Conservation (phyloP, 2,797 vertebrate species). For the Sebastes goodei region DNA sequence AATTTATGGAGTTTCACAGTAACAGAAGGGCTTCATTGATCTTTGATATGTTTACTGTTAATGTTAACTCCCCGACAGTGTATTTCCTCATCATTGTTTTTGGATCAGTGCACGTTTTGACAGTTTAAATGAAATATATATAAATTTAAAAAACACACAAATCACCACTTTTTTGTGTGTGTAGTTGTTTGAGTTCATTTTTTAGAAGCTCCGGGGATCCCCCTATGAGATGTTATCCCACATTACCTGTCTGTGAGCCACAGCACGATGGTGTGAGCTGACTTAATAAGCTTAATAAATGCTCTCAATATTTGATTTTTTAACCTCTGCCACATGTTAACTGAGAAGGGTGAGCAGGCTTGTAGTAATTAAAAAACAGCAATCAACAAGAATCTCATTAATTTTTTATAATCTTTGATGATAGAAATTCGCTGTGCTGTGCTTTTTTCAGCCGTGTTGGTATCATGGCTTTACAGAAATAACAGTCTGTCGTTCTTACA, state of each 20-base stretch:
- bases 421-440: background rate
- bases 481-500: too few relatives aligned
- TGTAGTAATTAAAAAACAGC: background rate
- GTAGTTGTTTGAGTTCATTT: background rate
- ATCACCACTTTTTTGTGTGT: background rate
- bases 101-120: constrained; percentile 42
- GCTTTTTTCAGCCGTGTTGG: background rate
- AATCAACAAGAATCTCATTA: background rate
- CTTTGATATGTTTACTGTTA: constrained; percentile 37
- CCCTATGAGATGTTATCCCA: background rate
- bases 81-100: constrained; percentile 19
- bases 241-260: background rate
- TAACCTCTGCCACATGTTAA: background rate
- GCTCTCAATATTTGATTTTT: background rate
- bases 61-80: constrained; percentile 16
- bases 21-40: constrained; percentile 41
- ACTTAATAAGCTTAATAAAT: background rate
- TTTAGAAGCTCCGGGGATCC: constrained; percentile 9
- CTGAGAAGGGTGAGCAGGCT: background rate
- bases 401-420: background rate
- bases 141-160: background rate
- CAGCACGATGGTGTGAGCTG: background rate
- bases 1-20: constrained; percentile 36
- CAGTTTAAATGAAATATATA: constrained; percentile 1
- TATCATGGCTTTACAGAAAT: background rate